Conservation (phyloP, 2,888 invertebrate species). For the Globia sparganii region DNA sequence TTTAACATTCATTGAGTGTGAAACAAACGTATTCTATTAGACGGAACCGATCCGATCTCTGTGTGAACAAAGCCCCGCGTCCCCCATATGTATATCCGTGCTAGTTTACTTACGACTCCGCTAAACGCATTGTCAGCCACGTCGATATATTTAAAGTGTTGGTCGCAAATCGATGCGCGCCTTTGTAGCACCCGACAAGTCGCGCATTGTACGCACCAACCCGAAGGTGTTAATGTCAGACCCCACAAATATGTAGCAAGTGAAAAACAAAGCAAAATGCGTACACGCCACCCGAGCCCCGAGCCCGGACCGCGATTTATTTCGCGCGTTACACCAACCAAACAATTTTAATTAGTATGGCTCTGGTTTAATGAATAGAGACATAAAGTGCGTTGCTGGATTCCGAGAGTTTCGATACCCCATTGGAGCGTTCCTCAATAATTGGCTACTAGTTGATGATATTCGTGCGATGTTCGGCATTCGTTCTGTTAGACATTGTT, state of each 20-base stretch:
- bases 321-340: constrained; percentile 75
- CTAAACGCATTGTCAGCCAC: constrained; percentile 74
- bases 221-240: constrained; percentile 80
- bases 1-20: constrained; percentile 62
- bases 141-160: constrained; percentile 82
- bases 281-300: constrained; percentile 72
- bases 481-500: constrained; percentile 72
- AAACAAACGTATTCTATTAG: constrained; percentile 81
- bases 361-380: constrained; percentile 83
- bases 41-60: constrained; percentile 82
- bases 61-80: constrained; percentile 77
- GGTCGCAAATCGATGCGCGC: constrained; percentile 80
- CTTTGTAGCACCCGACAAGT: constrained; percentile 78
- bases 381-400: constrained; percentile 78
- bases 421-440: constrained; percentile 80
- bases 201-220: constrained; percentile 75
- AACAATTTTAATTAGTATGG: constrained; percentile 86
- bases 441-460: constrained; percentile 84
- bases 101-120: constrained; percentile 76
- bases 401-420: constrained; percentile 74
- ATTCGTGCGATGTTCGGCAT: constrained; percentile 77
- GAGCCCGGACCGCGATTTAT: constrained; percentile 76
- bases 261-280: constrained; percentile 76
- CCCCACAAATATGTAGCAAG: constrained; percentile 82
- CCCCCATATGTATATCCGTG: constrained; percentile 81